Conservation (phyloP, 2,888 invertebrate species). For the Lasius fuliginosus region DNA sequence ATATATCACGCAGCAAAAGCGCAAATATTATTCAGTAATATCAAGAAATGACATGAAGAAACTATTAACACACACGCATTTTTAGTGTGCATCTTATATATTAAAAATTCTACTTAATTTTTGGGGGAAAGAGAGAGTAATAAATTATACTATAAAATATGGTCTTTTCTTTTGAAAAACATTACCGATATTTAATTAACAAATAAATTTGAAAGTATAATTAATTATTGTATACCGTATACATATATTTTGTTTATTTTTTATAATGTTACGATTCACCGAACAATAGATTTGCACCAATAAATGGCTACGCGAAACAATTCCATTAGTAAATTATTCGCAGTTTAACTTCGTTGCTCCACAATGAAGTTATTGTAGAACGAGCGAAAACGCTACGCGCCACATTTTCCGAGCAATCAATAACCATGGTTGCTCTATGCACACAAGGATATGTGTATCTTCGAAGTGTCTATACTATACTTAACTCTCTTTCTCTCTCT, state of each 20-base stretch:
- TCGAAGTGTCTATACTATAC: conserved; percentile 20
- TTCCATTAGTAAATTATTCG: conserved; percentile 52
- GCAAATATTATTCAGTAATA: conserved; percentile 9
- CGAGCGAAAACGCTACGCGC: not conserved
- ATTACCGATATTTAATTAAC: conserved; percentile 5
- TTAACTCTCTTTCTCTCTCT: not conserved
- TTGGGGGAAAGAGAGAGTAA: not conserved
- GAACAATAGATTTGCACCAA: conserved; percentile 18
- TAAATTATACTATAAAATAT: not conserved
- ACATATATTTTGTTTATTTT: not conserved
- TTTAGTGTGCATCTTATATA: not conserved
- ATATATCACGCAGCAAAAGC: not conserved
- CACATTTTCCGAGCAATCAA: conserved; percentile 47
- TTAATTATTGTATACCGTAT: conserved; percentile 15
- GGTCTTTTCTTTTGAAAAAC: not conserved
- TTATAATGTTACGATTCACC: conserved; percentile 11
- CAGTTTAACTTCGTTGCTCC: not conserved
- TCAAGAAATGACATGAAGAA: not conserved
- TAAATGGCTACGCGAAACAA: not conserved
- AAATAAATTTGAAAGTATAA: not conserved
- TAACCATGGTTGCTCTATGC: not conserved
- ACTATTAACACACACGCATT: not conserved
- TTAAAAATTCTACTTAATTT: not conserved
- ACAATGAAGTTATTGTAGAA: conserved; percentile 13
- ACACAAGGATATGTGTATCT: not conserved